Percentiles rank a stretch among this genome's conserved stretches.
Conservation (phyloP, 2,888 invertebrate genomes). For the Taenaris catops region DNA sequence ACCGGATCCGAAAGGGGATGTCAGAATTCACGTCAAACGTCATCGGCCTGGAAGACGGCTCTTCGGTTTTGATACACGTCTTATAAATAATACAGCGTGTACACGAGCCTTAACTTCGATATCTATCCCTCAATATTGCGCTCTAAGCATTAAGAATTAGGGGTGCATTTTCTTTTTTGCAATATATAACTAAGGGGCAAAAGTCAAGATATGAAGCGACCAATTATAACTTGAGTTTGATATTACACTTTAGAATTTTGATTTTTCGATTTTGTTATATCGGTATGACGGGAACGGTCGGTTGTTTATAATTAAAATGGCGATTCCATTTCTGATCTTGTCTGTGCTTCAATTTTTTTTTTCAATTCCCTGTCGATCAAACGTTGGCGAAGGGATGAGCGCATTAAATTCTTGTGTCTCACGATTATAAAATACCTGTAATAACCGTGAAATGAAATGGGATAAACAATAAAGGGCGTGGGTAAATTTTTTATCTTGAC, state of each 20-base stretch:
- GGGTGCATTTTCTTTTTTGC: slow-evolving; percentile 21
- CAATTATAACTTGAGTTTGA: slow-evolving; percentile 74
- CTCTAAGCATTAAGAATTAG: slow-evolving; percentile 14
- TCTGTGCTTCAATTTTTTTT: slow-evolving; percentile 34
- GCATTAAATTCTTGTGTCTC: slow-evolving; percentile 29
- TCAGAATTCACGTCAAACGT: slow-evolving; percentile 77
- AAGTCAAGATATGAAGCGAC: slow-evolving; percentile 51
- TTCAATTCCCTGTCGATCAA: slow-evolving; percentile 66
- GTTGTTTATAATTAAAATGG: slow-evolving; percentile 75
- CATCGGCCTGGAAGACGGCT: slow-evolving; percentile 74
- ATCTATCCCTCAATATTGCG: slow-evolving; percentile 24
- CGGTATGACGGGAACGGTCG: slow-evolving; percentile 48
- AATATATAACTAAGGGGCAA: slow-evolving; percentile 32
- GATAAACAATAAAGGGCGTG: slow-evolving; percentile 7
- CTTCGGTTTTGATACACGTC: slow-evolving; percentile 71
- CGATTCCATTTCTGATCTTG: slow-evolving; percentile 48
- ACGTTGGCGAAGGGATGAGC: slow-evolving; percentile 38
- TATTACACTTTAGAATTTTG: slow-evolving; percentile 69
- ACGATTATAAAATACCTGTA: slow-evolving; percentile 20
- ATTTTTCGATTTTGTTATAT: slow-evolving; percentile 71
- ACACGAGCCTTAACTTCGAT: slow-evolving; percentile 40
- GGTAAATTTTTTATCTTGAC: slow-evolving; percentile 2
- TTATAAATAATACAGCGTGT: slow-evolving; percentile 69
- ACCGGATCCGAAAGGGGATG: slow-evolving; percentile 49
- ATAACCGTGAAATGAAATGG: slow-evolving; percentile 17